A percentile compares a stretch with the other conserved stretches of the same genome.
Conservation (phyloP, 2,888 invertebrate species). For the Microplitis deprimator region DNA sequence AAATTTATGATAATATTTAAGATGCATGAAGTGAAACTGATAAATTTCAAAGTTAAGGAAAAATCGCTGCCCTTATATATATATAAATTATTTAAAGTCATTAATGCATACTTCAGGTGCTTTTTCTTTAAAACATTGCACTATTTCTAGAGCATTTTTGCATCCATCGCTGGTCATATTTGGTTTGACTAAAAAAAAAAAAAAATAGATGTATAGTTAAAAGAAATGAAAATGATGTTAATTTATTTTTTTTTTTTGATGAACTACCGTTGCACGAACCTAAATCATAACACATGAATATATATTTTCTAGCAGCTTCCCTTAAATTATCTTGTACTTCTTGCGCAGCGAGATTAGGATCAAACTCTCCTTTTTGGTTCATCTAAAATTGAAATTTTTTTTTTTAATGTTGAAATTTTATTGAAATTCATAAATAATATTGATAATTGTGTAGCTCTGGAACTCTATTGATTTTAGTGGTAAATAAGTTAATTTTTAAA, state of each 20-base stretch:
- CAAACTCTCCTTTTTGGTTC: slow-evolving; percentile 30
- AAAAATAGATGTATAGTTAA: not conserved
- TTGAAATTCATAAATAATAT: too few species aligned
- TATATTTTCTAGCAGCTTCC: slow-evolving; percentile 35
- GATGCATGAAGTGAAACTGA: too few species aligned
- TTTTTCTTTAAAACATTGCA: slow-evolving; percentile 32
- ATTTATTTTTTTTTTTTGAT: not conserved
- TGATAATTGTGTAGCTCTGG: too few species aligned
- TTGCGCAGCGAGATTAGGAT: slow-evolving; percentile 29
- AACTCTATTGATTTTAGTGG: slow-evolving; percentile 19
- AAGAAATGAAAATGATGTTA: not conserved
- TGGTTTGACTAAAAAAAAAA: slow-evolving; percentile 16
- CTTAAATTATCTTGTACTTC: slow-evolving; percentile 32
- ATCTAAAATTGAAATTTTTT: slow-evolving; percentile 7
- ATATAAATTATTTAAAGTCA: too few species aligned
- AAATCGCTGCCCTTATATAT: too few species aligned
- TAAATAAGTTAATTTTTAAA: not conserved
- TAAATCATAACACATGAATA: slow-evolving; percentile 37
- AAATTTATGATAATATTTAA: slow-evolving; percentile 4
- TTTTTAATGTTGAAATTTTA: too few species aligned
- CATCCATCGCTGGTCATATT: slow-evolving; percentile 24
- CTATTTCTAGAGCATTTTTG: slow-evolving; percentile 21
- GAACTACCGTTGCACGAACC: slow-evolving; percentile 16
- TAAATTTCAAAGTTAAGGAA: too few species aligned
- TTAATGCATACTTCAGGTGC: slow-evolving; percentile 28